Percentiles rank a stretch among this genome's conserved stretches.
These are phyloP conservation scores for Cinara cedri DNA, from an alignment of 2,888 invertebrate species.

Conservation along the genomic window DNA sequence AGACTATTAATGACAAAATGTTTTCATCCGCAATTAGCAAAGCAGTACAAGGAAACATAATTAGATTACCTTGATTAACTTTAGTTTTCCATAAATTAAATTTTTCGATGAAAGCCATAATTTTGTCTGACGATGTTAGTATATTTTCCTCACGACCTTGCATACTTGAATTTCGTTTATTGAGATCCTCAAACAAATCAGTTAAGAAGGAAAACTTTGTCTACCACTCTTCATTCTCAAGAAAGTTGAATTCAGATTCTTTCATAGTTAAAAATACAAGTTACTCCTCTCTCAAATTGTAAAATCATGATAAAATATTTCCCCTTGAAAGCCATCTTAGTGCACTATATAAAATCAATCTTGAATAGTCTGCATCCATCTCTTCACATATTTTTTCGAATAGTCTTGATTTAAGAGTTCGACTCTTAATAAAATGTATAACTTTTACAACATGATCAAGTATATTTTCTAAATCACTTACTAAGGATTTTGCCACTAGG, in stretches of 20 bases:
- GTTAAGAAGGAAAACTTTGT: too few relatives aligned
- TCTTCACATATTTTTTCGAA: constrained; percentile 57
- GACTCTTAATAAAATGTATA: constrained; percentile 58
- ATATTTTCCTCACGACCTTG: too few relatives aligned
- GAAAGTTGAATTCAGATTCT: constrained; percentile 24
- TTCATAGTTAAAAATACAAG: constrained; percentile 20
- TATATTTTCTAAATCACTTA: constrained; percentile 38
- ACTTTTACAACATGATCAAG: constrained; percentile 52
- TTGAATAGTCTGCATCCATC: constrained; percentile 57
- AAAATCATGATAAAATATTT: constrained; percentile 56
- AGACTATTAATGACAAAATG: too few relatives aligned
- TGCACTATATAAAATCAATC: constrained; percentile 58
- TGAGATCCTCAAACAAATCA: too few relatives aligned
- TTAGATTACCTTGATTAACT: too few relatives aligned
- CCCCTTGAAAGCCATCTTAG: constrained; percentile 59
- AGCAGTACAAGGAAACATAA: too few relatives aligned
- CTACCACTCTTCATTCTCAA: too few relatives aligned
- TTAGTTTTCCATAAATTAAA: too few relatives aligned
- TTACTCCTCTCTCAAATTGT: constrained; percentile 53
- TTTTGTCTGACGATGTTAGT: too few relatives aligned
- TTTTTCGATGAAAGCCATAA: too few relatives aligned
- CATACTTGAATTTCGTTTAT: too few relatives aligned
- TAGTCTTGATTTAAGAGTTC: constrained; percentile 56
- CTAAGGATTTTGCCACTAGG: constrained; percentile 7
- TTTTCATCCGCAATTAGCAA: too few relatives aligned